phyloP scores from a whole-genome alignment of 2,797 vertebrate species.

The Gambusia yucatana region DNA sequence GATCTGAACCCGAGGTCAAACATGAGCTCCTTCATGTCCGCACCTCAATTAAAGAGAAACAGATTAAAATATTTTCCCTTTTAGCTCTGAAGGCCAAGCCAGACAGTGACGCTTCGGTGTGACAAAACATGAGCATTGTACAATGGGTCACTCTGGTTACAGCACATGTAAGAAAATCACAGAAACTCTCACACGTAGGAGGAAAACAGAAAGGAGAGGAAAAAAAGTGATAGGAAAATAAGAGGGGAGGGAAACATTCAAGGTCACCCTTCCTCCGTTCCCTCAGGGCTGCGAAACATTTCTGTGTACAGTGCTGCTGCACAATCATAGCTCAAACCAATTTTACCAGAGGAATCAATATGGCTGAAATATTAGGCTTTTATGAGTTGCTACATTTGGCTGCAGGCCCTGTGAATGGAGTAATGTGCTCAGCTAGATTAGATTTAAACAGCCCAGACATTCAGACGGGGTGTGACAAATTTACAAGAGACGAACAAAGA shows the following conservation, averaged over 20 bases:
- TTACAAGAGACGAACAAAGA: slow-evolving; percentile 57
- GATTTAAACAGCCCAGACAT: slow-evolving; percentile 75
- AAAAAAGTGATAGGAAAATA: slow-evolving; percentile 62
- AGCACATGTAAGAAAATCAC: slow-evolving; percentile 33
- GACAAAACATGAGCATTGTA: slow-evolving; percentile 40
- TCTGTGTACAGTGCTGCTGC: slow-evolving; percentile 67
- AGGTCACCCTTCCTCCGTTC: slow-evolving; percentile 73
- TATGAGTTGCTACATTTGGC: slow-evolving; percentile 82
- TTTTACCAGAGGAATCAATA: slow-evolving; percentile 85
- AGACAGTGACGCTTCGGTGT: slow-evolving; percentile 39
- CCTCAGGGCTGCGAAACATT: slow-evolving; percentile 73
- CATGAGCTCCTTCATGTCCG: slow-evolving; percentile 37
- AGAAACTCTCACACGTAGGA: slow-evolving; percentile 55
- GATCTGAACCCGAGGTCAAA: slow-evolving; percentile 69
- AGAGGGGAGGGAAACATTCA: slow-evolving; percentile 62
- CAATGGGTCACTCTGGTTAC: slow-evolving; percentile 45
- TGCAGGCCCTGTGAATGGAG: slow-evolving; percentile 72
- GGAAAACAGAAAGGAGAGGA: slow-evolving; percentile 11
- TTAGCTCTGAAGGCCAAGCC: slow-evolving; percentile 40
- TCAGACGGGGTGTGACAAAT: slow-evolving; percentile 59
- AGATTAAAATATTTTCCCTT: slow-evolving; percentile 51
- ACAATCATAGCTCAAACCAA: slow-evolving; percentile 81
- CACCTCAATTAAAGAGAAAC: slow-evolving; percentile 49
- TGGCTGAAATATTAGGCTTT: slow-evolving; percentile 83
- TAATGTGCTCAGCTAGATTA: slow-evolving; percentile 79